These are phyloP conservation scores for Montipora capitata DNA, from an alignment of 92 coral and sea anemone species.

Conservation along the genomic window DNA sequence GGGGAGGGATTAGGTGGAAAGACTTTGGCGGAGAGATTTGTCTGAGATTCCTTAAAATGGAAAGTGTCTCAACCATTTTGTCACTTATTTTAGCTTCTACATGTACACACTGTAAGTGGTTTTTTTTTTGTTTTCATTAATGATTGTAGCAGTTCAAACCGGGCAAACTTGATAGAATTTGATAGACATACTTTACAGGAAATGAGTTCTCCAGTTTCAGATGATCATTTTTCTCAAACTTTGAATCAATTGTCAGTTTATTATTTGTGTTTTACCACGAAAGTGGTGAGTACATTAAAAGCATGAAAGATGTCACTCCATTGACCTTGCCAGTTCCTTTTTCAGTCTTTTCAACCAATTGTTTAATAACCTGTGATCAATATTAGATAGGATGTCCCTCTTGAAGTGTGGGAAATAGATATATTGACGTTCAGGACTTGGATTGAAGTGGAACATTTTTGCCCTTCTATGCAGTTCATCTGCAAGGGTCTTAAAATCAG, in stretches of 20 bases:
- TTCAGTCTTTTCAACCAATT: not conserved
- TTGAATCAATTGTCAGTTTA: not conserved
- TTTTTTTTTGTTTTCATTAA: not conserved
- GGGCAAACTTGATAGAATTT: not conserved
- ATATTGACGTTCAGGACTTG: conserved; percentile 14
- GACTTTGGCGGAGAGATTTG: too few species aligned
- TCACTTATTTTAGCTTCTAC: too few species aligned
- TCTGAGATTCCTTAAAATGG: too few species aligned
- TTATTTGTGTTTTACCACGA: not conserved
- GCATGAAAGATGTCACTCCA: not conserved
- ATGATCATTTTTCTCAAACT: not conserved
- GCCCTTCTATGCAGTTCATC: conserved; percentile 26
- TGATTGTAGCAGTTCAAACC: not conserved
- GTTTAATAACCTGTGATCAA: conserved; percentile 8
- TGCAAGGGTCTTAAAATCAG: conserved; percentile 34
- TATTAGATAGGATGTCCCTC: not conserved
- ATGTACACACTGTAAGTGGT: not conserved
- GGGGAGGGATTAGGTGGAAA: too few species aligned
- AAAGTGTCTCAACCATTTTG: too few species aligned
- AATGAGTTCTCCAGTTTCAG: too few species aligned
- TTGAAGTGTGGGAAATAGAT: conserved; percentile 1
- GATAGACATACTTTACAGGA: too few species aligned
- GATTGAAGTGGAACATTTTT: conserved; percentile 10
- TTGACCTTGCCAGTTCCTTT: not conserved
- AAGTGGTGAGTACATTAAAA: not conserved